These are phyloP conservation scores for Aleiodes leptofemur DNA, from an alignment of 2,888 invertebrate genomes.

Conservation along the genomic window DNA sequence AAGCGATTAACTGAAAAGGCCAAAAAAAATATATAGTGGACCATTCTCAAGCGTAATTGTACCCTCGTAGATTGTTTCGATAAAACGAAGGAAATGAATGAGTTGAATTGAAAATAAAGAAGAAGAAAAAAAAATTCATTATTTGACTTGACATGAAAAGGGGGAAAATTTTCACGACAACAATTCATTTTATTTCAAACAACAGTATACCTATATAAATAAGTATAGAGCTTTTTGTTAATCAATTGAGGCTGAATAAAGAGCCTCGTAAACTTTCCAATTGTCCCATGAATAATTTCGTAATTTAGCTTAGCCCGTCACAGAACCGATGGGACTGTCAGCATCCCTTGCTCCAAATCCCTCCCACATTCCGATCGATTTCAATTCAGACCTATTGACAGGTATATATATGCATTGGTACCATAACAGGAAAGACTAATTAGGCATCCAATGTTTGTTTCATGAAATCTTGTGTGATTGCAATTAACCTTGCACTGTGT, in stretches of 20 bases:
- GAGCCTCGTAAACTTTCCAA: neutral
- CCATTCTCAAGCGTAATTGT: conserved; percentile 20
- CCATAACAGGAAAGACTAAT: conserved; percentile 11
- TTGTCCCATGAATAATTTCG: conserved; percentile 34
- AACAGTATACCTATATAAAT: too few relatives aligned
- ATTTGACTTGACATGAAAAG: conserved; percentile 6
- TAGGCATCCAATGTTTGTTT: conserved; percentile 15
- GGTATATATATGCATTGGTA: conserved; percentile 8
- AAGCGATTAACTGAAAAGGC: neutral
- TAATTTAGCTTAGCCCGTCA: neutral
- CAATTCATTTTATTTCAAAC: conserved; percentile 2
- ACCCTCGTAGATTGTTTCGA: conserved; percentile 12
- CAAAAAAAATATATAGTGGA: conserved; percentile 8
- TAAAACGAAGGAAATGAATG: conserved; percentile 24
- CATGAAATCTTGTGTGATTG: conserved; percentile 30
- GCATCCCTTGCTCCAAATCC: neutral
- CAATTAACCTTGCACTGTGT: conserved; percentile 24
- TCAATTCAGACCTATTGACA: conserved; percentile 9
- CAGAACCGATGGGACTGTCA: too few relatives aligned
- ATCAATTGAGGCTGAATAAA: conserved; percentile 21
- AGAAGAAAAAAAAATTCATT: conserved; percentile 21
- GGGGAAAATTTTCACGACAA: neutral
- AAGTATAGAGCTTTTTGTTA: conserved; percentile 20
- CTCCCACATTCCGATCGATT: conserved; percentile 12
- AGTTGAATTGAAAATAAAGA: neutral